Percentiles rank a stretch among this genome's conserved stretches.
phyloP scores from a whole-genome alignment of 2,797 vertebrate genomes.

The Danionella dracula region DNA sequence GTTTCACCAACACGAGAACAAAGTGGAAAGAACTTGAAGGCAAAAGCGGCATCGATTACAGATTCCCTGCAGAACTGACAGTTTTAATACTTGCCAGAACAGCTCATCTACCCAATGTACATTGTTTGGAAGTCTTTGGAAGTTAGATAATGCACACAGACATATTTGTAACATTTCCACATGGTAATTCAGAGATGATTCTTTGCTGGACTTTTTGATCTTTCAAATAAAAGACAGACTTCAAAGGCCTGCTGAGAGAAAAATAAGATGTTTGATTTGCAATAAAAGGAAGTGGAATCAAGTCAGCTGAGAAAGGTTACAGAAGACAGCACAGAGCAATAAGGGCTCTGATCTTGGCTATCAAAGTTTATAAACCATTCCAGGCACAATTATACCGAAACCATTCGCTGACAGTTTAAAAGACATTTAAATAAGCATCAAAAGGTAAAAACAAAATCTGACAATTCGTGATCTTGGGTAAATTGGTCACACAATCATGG shows the following conservation, averaged over 20 bases:
- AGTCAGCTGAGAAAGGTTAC: slow-evolving; percentile 34
- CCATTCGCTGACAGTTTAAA: slow-evolving; percentile 17
- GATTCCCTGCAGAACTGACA: background rate
- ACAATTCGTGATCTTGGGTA: background rate
- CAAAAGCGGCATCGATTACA: background rate
- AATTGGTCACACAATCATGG: slow-evolving; percentile 5
- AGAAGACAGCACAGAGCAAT: slow-evolving; percentile 26
- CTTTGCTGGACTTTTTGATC: slow-evolving; percentile 62
- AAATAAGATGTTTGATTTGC: slow-evolving; percentile 29
- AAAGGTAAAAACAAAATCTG: slow-evolving; percentile 8
- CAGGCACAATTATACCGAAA: slow-evolving; percentile 29
- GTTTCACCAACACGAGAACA: background rate
- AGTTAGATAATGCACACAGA: slow-evolving; percentile 15
- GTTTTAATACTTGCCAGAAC: background rate
- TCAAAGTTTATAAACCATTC: slow-evolving; percentile 29
- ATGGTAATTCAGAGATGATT: slow-evolving; percentile 54
- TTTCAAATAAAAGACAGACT: slow-evolving; percentile 53
- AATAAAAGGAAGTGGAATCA: slow-evolving; percentile 24
- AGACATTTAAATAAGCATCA: slow-evolving; percentile 30
- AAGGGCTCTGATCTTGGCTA: slow-evolving; percentile 24
- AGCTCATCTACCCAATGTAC: background rate
- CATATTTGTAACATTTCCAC: slow-evolving; percentile 4
- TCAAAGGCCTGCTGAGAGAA: slow-evolving; percentile 55
- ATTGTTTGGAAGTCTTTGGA: background rate
- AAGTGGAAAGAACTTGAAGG: background rate